A percentile compares a stretch with the other conserved stretches of the same genome.
These are phyloP conservation scores for Mobula birostris DNA, from an alignment of 2,113 vertebrate species.

Conservation along the genomic window DNA sequence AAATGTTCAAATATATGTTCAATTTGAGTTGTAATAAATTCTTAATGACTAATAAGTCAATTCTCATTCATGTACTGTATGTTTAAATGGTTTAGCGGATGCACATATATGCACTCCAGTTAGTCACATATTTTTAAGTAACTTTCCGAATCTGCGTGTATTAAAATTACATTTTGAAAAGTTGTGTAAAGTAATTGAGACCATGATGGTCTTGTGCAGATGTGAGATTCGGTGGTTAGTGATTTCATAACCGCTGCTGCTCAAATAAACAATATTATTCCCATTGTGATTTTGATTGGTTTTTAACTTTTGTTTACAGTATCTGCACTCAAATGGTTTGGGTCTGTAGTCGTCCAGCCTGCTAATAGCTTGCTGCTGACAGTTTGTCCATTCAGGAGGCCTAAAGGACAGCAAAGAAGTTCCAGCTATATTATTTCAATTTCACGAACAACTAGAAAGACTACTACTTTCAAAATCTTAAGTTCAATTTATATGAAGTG, in stretches of 20 bases:
- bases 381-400: not conserved
- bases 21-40: not conserved
- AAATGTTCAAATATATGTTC: not conserved
- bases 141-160: not conserved
- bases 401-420: slow-evolving; percentile 28
- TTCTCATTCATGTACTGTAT: not conserved
- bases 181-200: not conserved
- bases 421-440: slow-evolving; percentile 3
- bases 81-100: not conserved
- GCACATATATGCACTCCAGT: not conserved
- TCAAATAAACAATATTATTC: not conserved
- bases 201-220: slow-evolving; percentile 7
- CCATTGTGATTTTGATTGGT: slow-evolving; percentile 1
- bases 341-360: not conserved
- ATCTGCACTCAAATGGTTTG: not conserved
- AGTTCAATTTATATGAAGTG: not conserved
- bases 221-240: not conserved
- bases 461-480: not conserved
- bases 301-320: slow-evolving; percentile 28
- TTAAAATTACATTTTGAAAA: slow-evolving; percentile 16
- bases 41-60: not conserved
- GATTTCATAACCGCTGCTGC: not conserved
- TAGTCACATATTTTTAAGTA: not conserved
- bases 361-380: not conserved
- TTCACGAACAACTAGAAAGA: slow-evolving; percentile 8